Base-by-base conservation (phyloP, 2,113 vertebrate genomes). In the Clarias batrachus region DNA sequence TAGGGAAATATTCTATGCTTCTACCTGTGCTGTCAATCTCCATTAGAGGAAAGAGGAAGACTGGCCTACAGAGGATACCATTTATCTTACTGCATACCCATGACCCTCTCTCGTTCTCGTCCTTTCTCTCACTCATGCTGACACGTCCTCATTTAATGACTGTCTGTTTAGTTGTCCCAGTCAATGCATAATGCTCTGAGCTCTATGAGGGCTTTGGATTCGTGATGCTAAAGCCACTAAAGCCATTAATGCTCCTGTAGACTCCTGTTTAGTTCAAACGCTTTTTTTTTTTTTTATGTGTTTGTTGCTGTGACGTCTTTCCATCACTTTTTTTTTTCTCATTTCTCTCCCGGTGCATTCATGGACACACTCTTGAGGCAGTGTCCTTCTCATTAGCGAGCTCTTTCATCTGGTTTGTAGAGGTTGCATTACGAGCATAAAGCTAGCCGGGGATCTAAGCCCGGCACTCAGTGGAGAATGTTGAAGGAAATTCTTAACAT, bases 11-110 rank as follows among this genome's bases (percentile, higher is more conserved):
- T 65, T 52, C 59, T 57, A 30, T 25, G 2, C 16, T 85, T 48
- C 66, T 70, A 70, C 74, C 48, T 78, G 48, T 88, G 79, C 48
- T n/a, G 86, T 88, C 76, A 10, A 37, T 90, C 84, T 90, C 52
- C 66, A 88, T 86, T 88, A 90, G 74, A 60, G 62, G 84, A 57
- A 59, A 68, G 80, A 79, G 52, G 48, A 52, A 87, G 84, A 71
- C 62, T 48, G 86, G 73, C 57, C 68, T 63, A 23, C 16, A 68
- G 71, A 70, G 16, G 16, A 56, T 21, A 62, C 54, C 33, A 86
- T 86, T 76, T 33, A 74, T 84, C 76, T 63, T 68, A 59, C 66
- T 19, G 27, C 5, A 52, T n/a, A 37, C n/a, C 76, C 74, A 71
- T 52, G 68, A 33, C 23, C 57, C 83, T 84, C 52, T 33, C 70